A percentile compares a stretch with the other conserved stretches of the same genome.
Evolutionary conservation across 2,113 vertebrate genomes (phyloP).

Genomic region (Chaetodon auriga): DNA sequence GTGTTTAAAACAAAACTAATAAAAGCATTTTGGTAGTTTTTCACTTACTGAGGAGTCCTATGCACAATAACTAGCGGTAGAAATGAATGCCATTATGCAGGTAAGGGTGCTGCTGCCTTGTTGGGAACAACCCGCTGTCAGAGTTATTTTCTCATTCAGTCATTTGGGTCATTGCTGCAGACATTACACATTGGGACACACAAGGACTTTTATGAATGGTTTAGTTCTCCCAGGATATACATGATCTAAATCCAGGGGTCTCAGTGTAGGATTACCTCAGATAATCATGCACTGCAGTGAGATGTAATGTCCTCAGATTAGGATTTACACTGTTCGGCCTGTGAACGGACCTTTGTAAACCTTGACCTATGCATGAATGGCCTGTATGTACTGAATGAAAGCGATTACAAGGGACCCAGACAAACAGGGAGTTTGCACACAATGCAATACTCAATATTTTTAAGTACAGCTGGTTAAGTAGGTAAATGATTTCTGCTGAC

Average conservation of each 20-base stretch:
- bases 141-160: background rate
- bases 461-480: background rate
- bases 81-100: background rate
- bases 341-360: conserved; percentile 27
- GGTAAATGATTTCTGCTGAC: background rate
- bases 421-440: background rate
- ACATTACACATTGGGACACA: background rate
- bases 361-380: conserved; percentile 5
- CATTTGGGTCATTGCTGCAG: background rate
- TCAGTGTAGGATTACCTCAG: conserved; percentile 21
- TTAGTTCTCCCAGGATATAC: background rate
- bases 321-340: background rate
- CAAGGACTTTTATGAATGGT: background rate
- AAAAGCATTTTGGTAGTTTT: too few species aligned
- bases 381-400: background rate
- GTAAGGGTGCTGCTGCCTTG: background rate
- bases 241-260: conserved; percentile 1
- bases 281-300: conserved; percentile 1
- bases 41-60: too few species aligned
- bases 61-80: too few species aligned
- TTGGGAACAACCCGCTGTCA: background rate
- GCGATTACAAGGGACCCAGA: conserved; percentile 1
- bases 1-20: too few species aligned
- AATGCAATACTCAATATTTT: background rate
- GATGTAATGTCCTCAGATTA: conserved; percentile 26